Conservation (phyloP, 2,113 vertebrate species). For the Pholis gunnellus region DNA sequence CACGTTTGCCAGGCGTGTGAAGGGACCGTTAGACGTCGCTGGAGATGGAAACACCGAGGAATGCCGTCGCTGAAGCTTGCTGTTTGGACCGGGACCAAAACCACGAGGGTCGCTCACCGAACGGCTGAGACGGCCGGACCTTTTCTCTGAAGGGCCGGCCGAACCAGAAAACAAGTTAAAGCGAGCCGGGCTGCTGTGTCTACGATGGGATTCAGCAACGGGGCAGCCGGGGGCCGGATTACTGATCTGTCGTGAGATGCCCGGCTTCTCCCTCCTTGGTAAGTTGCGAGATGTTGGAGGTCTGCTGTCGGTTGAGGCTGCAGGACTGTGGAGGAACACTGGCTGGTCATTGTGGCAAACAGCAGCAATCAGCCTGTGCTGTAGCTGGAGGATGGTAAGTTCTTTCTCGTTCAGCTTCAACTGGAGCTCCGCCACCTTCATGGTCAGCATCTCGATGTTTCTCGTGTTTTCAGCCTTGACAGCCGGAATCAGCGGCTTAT, state of each 20-base stretch:
- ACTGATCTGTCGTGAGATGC: background rate
- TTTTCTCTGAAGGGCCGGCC: background rate
- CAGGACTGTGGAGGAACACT: background rate
- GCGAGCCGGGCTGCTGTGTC: conserved; percentile 14
- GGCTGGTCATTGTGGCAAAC: background rate
- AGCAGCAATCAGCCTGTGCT: fast-evolving
- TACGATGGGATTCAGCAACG: fast-evolving
- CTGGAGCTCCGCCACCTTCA: background rate
- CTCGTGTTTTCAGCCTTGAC: fast-evolving
- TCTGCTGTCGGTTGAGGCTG: background rate
- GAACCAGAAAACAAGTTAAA: fast-evolving
- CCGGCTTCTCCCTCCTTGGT: background rate
- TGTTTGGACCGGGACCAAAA: fast-evolving
- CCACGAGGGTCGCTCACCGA: fast-evolving
- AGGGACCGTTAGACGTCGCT: background rate
- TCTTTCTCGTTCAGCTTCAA: background rate
- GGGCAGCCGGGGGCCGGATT: background rate
- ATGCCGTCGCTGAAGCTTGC: background rate
- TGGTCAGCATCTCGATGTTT: background rate
- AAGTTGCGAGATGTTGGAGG: background rate
- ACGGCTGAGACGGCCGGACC: fast-evolving
- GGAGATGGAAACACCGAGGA: fast-evolving
- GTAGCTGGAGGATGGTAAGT: background rate
- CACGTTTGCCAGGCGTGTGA: fast-evolving
- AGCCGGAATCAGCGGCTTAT: fast-evolving